Conservation (phyloP, 1,140 invertebrate genomes). For the Wasmannia auropunctata region DNA sequence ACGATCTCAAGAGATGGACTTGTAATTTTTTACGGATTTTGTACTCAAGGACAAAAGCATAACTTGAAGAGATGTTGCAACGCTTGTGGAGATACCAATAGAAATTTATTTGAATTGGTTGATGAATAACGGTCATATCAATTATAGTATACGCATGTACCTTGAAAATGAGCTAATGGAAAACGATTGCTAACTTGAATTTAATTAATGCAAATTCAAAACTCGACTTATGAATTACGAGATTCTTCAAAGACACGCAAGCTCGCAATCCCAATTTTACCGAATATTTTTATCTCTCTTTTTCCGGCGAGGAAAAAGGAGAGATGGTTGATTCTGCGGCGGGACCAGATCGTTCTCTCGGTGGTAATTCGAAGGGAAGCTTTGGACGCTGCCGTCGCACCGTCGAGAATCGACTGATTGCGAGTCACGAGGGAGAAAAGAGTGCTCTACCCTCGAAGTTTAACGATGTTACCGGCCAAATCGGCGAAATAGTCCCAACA, state of each 20-base stretch:
- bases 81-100: not conserved
- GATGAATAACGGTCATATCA: not conserved
- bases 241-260: not conserved
- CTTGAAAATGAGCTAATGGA: not conserved
- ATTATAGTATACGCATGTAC: not conserved
- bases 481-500: conserved; percentile 59
- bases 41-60: not conserved
- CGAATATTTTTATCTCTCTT: conserved; percentile 15
- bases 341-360: conserved; percentile 16
- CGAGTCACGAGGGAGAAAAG: conserved; percentile 62
- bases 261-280: not conserved
- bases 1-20: conserved; percentile 1
- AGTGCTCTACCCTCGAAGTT: conserved; percentile 55
- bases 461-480: conserved; percentile 66
- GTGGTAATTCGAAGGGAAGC: conserved; percentile 68
- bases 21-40: conserved; percentile 29
- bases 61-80: not conserved
- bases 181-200: not conserved
- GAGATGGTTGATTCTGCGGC: conserved; percentile 31
- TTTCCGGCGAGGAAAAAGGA: not conserved
- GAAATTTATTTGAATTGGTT: not conserved
- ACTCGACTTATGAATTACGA: not conserved
- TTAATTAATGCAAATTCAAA: conserved; percentile 8
- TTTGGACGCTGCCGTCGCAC: conserved; percentile 40
- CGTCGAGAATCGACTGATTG: conserved; percentile 68